A percentile compares a stretch with the other conserved stretches of the same genome.
Conservation (phyloP, 2,888 invertebrate species). For the Pristionchus japonicus region DNA sequence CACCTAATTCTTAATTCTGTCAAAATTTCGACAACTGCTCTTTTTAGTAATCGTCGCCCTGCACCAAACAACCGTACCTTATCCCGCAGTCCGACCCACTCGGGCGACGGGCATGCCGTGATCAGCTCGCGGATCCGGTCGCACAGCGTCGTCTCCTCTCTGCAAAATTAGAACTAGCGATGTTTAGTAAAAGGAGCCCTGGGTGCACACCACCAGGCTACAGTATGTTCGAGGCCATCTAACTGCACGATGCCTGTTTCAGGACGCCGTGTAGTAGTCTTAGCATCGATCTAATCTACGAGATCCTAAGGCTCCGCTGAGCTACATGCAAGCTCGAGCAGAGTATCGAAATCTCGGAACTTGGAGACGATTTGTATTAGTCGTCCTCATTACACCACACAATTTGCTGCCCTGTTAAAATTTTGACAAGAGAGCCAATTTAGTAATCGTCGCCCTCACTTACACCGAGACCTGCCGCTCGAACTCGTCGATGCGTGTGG, state of each 20-base stretch:
- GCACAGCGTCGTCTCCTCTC: conserved; percentile 41
- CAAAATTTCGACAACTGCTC: no score
- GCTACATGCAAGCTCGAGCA: neutral
- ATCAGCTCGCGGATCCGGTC: conserved; percentile 28
- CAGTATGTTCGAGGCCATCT: neutral
- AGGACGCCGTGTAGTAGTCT: neutral
- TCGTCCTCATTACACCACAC: neutral
- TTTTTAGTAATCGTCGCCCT: no score
- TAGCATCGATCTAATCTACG: neutral
- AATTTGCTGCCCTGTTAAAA: neutral
- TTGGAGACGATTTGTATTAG: neutral
- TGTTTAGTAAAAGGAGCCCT: neutral
- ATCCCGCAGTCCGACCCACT: conserved; percentile 33
- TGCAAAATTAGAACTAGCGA: neutral
- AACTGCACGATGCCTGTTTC: neutral
- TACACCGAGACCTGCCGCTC: conserved; percentile 49
- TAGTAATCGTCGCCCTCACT: conserved; percentile 29
- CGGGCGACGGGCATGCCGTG: neutral
- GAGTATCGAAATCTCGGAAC: conserved; percentile 26
- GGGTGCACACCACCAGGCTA: neutral
- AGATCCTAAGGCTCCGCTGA: neutral
- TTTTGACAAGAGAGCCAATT: neutral
- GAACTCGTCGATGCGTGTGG: conserved; percentile 55
- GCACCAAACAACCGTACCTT: conserved; percentile 42
- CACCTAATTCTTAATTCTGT: no score